phyloP scores from a whole-genome alignment of 2,797 vertebrate species.

The Sebastes oblongus region DNA sequence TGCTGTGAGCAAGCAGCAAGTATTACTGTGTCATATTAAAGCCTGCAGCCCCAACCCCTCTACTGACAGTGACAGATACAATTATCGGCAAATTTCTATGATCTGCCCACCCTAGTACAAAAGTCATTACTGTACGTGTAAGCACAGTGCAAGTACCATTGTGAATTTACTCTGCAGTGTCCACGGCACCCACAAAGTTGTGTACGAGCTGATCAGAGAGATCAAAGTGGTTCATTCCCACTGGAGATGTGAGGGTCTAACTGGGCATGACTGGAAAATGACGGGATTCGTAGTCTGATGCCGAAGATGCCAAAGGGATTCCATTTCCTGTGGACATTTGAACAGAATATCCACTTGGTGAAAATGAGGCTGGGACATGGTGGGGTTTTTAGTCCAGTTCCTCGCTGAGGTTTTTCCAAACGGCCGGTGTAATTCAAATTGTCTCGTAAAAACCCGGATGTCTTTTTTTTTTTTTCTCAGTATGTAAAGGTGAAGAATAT shows the following conservation, averaged over 20 bases:
- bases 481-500: slow-evolving; percentile 48
- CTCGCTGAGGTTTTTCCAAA: slow-evolving; percentile 2
- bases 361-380: background rate
- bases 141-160: slow-evolving; percentile 1
- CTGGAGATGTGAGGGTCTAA: background rate
- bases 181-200: background rate
- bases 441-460: slow-evolving; percentile 12
- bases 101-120: background rate
- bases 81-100: background rate
- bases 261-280: background rate
- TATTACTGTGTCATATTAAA: background rate
- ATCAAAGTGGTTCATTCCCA: slow-evolving; percentile 2
- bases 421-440: slow-evolving; percentile 9
- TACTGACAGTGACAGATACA: background rate
- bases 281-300: background rate
- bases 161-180: background rate
- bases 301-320: background rate
- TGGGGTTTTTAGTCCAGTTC: slow-evolving; percentile 8
- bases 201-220: background rate
- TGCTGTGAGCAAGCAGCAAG: no score
- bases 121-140: slow-evolving; percentile 1
- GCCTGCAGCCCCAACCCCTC: background rate
- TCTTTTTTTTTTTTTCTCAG: slow-evolving; percentile 21
- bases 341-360: background rate
- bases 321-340: slow-evolving; percentile 14